Evolutionary conservation across 2,113 vertebrate genomes (phyloP), one percentile per base, ranked within the genome.

Genomic region (Rattus rattus): DNA sequence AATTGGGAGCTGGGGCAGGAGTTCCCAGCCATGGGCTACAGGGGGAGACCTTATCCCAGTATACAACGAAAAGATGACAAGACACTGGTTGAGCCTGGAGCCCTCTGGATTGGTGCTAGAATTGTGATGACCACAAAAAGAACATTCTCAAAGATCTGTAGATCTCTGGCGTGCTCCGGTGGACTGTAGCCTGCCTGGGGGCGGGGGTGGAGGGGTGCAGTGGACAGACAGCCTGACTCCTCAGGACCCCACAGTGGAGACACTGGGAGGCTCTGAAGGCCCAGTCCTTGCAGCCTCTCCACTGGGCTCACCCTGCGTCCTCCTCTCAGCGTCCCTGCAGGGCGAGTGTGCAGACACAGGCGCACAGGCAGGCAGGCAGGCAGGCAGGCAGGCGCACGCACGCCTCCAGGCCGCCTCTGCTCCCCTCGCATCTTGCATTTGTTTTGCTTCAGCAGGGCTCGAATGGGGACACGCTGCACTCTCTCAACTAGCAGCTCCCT

Each of bases 391-490:
- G 93, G 75, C 77, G 11, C 77, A 2, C 96, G 61, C 96, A 85
- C 97, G 36, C 97, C 96, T 93, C 96, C 91, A 1, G 77, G 89
- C 96, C 87, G 96, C 96, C 96, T 96, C 97, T 90, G 91, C 97
- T 77, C 95, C 92, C 92, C 52, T 39, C 14, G 56, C 94, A 70
- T 81, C 89, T 69, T 54, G 81, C 26, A 0, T 93, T 96, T 97
- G 97, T 94, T 96, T 95, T 94, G 95, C 96, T 97, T 72, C 39
- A 20, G 92, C 87, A 10, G 76, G 93, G 92, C 97, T 91, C 56
- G 33, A 95, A 95, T 70, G 93, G 96, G 97, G 96, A 97, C 97
- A 95, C 12, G 95, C 95, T 94, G 97, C 96, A 81, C 95, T 88
- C 89, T 94, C 87, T 19, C 81, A 70, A 72, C 73, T 84, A 94